Evolutionary conservation across 2,888 invertebrate genomes (phyloP), one percentile per base, ranked within the genome.

Genomic region (Apodemia hepburni): DNA sequence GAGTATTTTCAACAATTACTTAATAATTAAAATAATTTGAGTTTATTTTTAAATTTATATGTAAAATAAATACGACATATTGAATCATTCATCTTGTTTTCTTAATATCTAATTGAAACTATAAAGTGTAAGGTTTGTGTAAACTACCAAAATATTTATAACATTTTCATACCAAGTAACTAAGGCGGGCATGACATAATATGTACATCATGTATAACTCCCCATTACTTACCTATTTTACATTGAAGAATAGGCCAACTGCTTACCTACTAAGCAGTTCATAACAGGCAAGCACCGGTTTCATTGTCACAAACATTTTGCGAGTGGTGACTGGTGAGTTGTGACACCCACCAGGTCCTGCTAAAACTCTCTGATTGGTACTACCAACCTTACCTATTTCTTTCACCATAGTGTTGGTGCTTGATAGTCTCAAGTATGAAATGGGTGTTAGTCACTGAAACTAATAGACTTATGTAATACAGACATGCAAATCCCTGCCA

Each of bases 1-100:
- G 47, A 47, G 17, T 47, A 47, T 17, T 47, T 47, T 47, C 47
- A 47, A 47, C 47, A 45, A 45, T n/a, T 47, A 17, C 47, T 47
- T 47, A 47, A 47, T 47, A 47, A 47, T 47, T 17, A 45, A n/a
- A 2, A 47, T 17, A 17, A n/a, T 47, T 47, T 47, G 7, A 47
- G 47, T 17, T 47, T 47, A n/a, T 47, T 47, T 47, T 17, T 45
- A 45, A 47, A 47, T 17, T 47, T n/a, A 17, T 1, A n/a, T 47
- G 5, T n/a, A 47, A n/a, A 47, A 47, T 47, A 45, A 45, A 45
- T 45, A 47, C n/a, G n/a, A 47, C n/a, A 17, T 2, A 47, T 47
- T 47, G n/a, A n/a, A 47, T 47, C 47, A 47, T 17, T n/a, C n/a
- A 33, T 33, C 33, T 47, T n/a, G 7, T n/a, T 47, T 47, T 47